phyloP scores from a whole-genome alignment of 2,888 invertebrate genomes.

The Desoria tigrina region DNA sequence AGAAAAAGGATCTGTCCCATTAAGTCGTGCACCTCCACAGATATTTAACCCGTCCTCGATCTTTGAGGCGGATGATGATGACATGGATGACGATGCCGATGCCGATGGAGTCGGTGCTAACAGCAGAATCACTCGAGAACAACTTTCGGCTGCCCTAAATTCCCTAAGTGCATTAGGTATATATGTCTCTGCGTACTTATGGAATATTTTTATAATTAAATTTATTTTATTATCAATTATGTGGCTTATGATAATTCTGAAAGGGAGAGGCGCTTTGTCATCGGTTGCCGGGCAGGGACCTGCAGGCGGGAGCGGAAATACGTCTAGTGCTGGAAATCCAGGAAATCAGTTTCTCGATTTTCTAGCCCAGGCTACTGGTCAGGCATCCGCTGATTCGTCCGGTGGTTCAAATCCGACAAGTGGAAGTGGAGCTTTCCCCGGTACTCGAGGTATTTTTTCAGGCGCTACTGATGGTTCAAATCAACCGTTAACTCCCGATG shows the following conservation, averaged over 20 bases:
- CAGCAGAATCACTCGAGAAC: constrained; percentile 68
- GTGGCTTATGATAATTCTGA: too few relatives aligned
- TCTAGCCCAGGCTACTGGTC: background rate
- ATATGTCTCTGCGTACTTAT: background rate
- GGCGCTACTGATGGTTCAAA: constrained; percentile 24
- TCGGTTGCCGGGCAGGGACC: background rate
- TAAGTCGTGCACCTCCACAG: constrained; percentile 27
- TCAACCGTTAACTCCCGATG: constrained; percentile 34
- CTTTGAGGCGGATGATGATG: constrained; percentile 58
- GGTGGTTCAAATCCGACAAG: constrained; percentile 15
- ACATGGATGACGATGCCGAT: constrained; percentile 52
- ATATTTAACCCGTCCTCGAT: constrained; percentile 27
- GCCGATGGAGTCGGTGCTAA: constrained; percentile 58
- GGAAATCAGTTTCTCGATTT: background rate
- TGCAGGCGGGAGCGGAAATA: background rate
- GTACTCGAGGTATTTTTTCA: background rate
- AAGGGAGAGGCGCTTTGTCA: constrained; percentile 1
- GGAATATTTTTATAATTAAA: too few relatives aligned
- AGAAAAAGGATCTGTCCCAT: constrained; percentile 42
- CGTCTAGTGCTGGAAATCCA: too few relatives aligned
- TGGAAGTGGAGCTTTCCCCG: constrained; percentile 20
- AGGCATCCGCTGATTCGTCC: background rate
- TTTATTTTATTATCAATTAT: background rate
- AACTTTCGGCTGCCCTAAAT: constrained; percentile 72
- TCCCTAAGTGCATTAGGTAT: constrained; percentile 56